These are phyloP conservation scores for Drosophila pseudoobscura DNA, from an alignment of 1,140 invertebrate species.

Conservation along the genomic window DNA sequence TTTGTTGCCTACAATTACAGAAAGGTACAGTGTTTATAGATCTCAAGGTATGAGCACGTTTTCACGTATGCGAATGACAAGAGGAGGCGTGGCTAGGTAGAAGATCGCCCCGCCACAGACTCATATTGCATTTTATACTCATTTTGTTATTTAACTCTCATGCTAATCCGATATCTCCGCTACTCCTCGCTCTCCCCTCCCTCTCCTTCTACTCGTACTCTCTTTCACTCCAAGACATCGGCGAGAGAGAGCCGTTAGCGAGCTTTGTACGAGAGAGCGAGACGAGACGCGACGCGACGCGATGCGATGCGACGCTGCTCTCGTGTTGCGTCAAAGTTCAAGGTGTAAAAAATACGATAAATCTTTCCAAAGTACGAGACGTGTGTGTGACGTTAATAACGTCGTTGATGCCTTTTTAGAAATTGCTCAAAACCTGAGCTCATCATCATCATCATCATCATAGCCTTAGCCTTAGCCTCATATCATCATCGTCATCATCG, in stretches of 20 bases:
- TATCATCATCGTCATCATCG: constrained; percentile 17
- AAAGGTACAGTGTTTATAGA: constrained; percentile 16
- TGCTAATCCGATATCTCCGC: no score
- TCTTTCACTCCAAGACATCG: no score
- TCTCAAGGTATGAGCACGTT: constrained; percentile 31
- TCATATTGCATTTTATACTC: constrained; percentile 35
- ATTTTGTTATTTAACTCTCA: no score
- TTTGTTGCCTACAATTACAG: constrained; percentile 27
- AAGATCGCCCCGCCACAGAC: constrained; percentile 28
- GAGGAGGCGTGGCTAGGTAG: constrained; percentile 34
- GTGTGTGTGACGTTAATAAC: constrained; percentile 25
- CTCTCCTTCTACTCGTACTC: no score
- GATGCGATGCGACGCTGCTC: constrained; percentile 8
- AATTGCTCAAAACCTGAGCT: constrained; percentile 59
- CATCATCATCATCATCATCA: constrained; percentile 38
- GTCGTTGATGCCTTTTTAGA: constrained; percentile 21
- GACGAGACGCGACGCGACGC: constrained; percentile 1
- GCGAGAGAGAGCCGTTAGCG: no score
- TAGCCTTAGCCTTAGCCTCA: constrained; percentile 8
- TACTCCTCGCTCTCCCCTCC: no score
- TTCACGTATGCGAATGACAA: constrained; percentile 37
- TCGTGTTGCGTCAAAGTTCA: constrained; percentile 70
- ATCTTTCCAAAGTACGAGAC: constrained; percentile 42
- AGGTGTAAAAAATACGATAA: constrained; percentile 62
- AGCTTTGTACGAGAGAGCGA: neutral